These are phyloP conservation scores for Leontocebus nigricollis DNA, from an alignment of 2,797 vertebrate species.

Conservation along the genomic window DNA sequence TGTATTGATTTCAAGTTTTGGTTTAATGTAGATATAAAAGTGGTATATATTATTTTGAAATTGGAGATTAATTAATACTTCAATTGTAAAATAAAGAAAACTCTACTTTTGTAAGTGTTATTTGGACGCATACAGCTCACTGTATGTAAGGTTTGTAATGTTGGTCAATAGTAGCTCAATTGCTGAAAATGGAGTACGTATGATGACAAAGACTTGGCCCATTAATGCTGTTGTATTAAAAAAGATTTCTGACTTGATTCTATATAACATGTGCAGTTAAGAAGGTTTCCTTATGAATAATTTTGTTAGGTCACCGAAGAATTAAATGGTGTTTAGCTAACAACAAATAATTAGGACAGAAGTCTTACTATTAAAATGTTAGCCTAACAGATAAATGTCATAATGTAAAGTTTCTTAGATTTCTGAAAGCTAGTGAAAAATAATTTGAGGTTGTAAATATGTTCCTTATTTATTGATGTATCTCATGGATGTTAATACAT, in stretches of 20 bases:
- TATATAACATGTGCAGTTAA: neutral
- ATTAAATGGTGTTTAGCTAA: neutral
- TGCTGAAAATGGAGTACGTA: neutral
- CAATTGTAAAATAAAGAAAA: neutral
- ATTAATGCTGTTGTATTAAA: neutral
- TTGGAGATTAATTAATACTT: neutral
- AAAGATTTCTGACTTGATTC: neutral
- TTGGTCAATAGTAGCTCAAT: neutral
- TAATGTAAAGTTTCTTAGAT: neutral
- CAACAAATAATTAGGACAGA: neutral
- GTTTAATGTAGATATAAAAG: neutral
- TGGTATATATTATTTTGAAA: neutral
- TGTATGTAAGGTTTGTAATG: neutral
- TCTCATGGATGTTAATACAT: neutral
- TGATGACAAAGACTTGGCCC: neutral
- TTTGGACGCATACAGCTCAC: neutral
- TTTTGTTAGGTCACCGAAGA: neutral
- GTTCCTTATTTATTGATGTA: neutral
- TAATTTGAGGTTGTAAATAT: neutral
- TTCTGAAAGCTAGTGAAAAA: neutral
- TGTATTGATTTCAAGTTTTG: neutral
- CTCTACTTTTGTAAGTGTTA: neutral
- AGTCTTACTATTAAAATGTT: constrained; percentile 34
- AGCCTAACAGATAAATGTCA: neutral
- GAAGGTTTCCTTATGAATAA: neutral